Percentiles rank a stretch among this genome's conserved stretches.
These are phyloP conservation scores for Patiria miniata DNA, from an alignment of 35 echinoderm and acorn worm genomes.

Conservation along the genomic window DNA sequence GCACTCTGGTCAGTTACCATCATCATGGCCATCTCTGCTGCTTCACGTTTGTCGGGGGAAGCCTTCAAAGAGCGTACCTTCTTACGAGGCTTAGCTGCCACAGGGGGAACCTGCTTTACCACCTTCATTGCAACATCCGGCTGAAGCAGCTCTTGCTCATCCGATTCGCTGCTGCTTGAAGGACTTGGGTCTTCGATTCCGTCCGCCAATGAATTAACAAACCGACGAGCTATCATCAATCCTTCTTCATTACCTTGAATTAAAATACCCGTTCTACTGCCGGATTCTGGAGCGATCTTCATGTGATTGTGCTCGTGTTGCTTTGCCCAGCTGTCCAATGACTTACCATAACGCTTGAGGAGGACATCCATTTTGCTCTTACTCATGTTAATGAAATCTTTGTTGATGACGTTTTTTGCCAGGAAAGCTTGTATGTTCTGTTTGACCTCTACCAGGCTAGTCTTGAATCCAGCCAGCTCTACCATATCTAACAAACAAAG, in stretches of 20 bases:
- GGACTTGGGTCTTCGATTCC: neutral
- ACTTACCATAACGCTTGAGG: neutral
- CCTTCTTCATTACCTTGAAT: conserved; percentile 51
- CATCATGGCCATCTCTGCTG: too few species aligned
- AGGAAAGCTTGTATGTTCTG: neutral
- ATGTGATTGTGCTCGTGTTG: neutral
- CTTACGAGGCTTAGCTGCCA: too few species aligned
- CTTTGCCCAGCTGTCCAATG: neutral
- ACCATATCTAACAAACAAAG: neutral
- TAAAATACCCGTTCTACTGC: neutral
- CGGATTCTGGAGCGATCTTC: neutral
- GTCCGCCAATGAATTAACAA: neutral
- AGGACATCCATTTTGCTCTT: neutral
- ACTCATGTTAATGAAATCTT: neutral
- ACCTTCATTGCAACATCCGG: too few species aligned
- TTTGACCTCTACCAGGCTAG: neutral
- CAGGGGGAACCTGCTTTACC: too few species aligned
- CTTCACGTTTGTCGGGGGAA: too few species aligned
- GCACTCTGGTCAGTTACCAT: too few species aligned
- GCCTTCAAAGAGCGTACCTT: too few species aligned
- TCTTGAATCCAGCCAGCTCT: conserved; percentile 29
- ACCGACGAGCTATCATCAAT: neutral
- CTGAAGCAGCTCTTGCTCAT: too few species aligned
- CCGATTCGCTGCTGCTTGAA: too few species aligned
- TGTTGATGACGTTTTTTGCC: neutral